Evolutionary conservation across 2,797 vertebrate species (phyloP), one percentile per base, ranked within the genome.

Genomic region (Lophius americanus): DNA sequence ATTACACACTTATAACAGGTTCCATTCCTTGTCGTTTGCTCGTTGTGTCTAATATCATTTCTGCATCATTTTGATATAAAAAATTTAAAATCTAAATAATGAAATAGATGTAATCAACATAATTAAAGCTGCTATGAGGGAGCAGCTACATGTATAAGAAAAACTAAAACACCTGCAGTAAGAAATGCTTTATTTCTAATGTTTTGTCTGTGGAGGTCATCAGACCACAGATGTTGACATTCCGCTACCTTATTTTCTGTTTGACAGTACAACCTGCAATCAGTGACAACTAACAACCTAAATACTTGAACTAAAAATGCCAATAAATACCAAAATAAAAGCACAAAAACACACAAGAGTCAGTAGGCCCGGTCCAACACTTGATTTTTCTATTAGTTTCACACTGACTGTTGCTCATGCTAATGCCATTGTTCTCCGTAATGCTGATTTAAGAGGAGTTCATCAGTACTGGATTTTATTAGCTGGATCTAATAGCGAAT

Each of bases 321-420:
- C 4, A 36, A 47, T 5, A 46, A 63, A 73, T 8, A 55, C 14
- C 23, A 55, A 60, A 65, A 73, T 64, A 58, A 73, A 66, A 76
- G 49, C 42, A 47, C 6, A 14, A 38, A 23, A 23, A 23, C 23
- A 23, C 23, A 23, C 23, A 23, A 23, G 23, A 14, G 39, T 43
- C 53, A 54, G 46, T 9, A 14, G 46, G 14, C 38, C 41, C 37
- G 41, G 8, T 14, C 12, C 9, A 36, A 60, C 36, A 55, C 12
- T 54, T 60, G 9, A 66, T 49, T 50, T 37, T 51, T 5, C 11
- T 6, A 11, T 65, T 67, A 52, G 43, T 4, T 47, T 57, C 0
- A 55, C 7, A 11, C 3, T 7, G 36, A 36, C 11, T 9, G 42
- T 9, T 4, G 8, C 23, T 53, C 4, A 52, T 32, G 6, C 39